These are phyloP conservation scores for Drosophila busckii DNA, from an alignment of 1,140 invertebrate species.

Conservation along the genomic window DNA sequence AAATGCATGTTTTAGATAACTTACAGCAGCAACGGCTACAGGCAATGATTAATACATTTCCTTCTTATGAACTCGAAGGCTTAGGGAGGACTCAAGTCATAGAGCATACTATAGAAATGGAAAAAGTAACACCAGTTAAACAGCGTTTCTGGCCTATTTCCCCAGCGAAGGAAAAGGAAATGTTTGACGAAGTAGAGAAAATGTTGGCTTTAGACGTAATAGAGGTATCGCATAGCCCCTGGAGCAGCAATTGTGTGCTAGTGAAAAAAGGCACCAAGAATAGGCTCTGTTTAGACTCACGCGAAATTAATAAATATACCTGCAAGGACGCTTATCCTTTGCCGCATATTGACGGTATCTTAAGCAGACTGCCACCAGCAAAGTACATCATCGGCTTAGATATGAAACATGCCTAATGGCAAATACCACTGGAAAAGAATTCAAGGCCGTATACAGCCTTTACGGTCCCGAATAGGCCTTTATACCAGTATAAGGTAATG, in stretches of 20 bases:
- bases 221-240: too few relatives aligned
- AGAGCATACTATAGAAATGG: constrained; percentile 10
- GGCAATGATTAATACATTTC: constrained; percentile 5
- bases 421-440: too few relatives aligned
- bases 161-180: constrained; percentile 14
- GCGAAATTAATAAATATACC: constrained; percentile 25
- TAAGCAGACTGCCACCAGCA: constrained; percentile 33
- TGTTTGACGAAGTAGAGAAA: constrained; percentile 15
- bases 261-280: constrained; percentile 18
- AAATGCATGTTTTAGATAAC: too few relatives aligned
- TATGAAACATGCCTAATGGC: too few relatives aligned
- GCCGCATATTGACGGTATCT: constrained; percentile 24
- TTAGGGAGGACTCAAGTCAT: constrained; percentile 11
- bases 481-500: too few relatives aligned
- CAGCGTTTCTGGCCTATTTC: constrained; percentile 25
- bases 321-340: constrained; percentile 36
- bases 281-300: constrained; percentile 30
- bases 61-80: constrained; percentile 8
- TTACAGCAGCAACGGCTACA: too few relatives aligned
- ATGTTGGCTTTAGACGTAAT: too few relatives aligned
- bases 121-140: constrained; percentile 7
- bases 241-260: constrained; percentile 21
- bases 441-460: too few relatives aligned
- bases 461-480: too few relatives aligned
- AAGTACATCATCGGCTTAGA: constrained; percentile 50